Conservation (phyloP, 2,888 invertebrate species). For the Pachliopta kotzebuea region DNA sequence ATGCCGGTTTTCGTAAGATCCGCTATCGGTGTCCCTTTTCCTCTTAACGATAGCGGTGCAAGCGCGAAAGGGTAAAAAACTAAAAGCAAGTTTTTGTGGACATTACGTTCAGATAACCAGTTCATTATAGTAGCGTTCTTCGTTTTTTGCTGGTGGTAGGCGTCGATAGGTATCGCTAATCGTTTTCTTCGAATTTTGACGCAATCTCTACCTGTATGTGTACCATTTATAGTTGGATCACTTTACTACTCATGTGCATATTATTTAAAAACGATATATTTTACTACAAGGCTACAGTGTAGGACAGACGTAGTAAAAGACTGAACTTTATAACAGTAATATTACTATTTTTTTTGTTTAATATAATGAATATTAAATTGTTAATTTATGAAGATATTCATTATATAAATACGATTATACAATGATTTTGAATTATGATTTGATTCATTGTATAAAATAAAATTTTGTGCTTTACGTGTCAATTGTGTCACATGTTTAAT, state of each 20-base stretch:
- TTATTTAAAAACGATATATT: conserved; percentile 7
- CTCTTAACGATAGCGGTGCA: conserved; percentile 5
- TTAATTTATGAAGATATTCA: no score
- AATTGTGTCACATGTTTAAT: no score
- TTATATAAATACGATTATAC: no score
- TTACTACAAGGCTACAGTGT: background rate
- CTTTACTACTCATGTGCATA: background rate
- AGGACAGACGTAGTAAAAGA: background rate
- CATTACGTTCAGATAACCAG: conserved; percentile 61
- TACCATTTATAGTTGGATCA: conserved; percentile 17
- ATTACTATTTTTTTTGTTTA: no score
- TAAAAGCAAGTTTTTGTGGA: conserved; percentile 30
- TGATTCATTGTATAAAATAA: no score
- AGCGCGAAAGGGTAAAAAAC: conserved; percentile 45
- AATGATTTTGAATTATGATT: no score
- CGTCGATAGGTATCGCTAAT: conserved; percentile 64
- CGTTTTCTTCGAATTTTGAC: conserved; percentile 59
- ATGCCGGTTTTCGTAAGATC: conserved; percentile 51
- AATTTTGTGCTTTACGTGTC: no score
- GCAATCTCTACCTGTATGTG: conserved; percentile 34
- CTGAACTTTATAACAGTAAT: background rate
- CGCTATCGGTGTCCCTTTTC: conserved; percentile 40
- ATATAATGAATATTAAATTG: no score
- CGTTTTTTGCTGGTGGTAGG: conserved; percentile 58
- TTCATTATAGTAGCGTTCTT: conserved; percentile 66